These are phyloP conservation scores for Porites australiensis DNA, from an alignment of 64 coral and sea anemone species.

Conservation along the genomic window DNA sequence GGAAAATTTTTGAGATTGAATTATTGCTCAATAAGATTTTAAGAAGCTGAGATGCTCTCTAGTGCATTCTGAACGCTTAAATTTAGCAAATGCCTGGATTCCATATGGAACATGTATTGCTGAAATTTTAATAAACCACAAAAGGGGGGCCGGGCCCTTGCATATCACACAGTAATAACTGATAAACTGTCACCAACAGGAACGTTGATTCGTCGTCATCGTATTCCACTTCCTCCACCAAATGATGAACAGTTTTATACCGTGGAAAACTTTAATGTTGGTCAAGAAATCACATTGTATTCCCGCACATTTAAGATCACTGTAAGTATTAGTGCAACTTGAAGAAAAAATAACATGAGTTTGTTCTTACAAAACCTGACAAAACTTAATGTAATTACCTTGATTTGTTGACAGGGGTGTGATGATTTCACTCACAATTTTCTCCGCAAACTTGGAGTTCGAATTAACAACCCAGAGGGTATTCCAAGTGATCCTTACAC, in stretches of 20 bases:
- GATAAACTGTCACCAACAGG: slow-evolving; percentile 26
- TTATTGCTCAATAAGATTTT: too few relatives aligned
- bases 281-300: slow-evolving; percentile 92
- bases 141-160: too few relatives aligned
- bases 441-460: slow-evolving; percentile 94
- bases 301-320: slow-evolving; percentile 96
- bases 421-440: slow-evolving; percentile 99
- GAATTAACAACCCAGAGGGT: slow-evolving; percentile 63
- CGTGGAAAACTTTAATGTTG: slow-evolving; percentile 98
- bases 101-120: too few relatives aligned
- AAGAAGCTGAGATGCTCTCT: too few relatives aligned
- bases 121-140: too few relatives aligned
- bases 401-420: slow-evolving; percentile 73
- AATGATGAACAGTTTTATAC: slow-evolving; percentile 98
- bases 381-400: background rate
- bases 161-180: background rate
- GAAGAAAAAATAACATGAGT: background rate
- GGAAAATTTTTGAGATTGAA: too few relatives aligned
- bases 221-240: slow-evolving; percentile 93
- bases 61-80: too few relatives aligned
- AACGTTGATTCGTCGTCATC: slow-evolving; percentile 93
- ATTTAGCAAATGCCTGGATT: too few relatives aligned
- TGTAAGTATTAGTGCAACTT: slow-evolving; percentile 56
- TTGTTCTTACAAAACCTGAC: too few relatives aligned
- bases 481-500: slow-evolving; percentile 90